These are phyloP conservation scores for Anguilla anguilla DNA, from an alignment of 2,797 vertebrate genomes.

Conservation along the genomic window DNA sequence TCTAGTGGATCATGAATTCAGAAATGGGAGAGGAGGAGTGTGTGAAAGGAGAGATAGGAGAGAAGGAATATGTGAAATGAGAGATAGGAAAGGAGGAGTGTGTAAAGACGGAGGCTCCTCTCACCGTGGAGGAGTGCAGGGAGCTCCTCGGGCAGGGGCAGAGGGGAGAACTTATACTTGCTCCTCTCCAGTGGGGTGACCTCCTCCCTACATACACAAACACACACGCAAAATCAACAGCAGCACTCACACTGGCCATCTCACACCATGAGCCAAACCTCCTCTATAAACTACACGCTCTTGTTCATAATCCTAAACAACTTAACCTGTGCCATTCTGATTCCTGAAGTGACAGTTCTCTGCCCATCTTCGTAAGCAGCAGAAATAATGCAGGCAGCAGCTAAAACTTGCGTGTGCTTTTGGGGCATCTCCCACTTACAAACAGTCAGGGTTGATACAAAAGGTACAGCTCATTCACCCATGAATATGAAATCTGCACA, in stretches of 20 bases:
- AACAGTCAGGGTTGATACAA: no score
- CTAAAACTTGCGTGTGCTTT: not conserved
- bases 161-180: slow-evolving; percentile 89
- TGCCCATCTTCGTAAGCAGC: not conserved
- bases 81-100: slow-evolving; percentile 4
- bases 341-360: not conserved
- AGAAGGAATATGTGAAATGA: slow-evolving; percentile 31
- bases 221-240: slow-evolving; percentile 43
- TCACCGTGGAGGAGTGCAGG: slow-evolving; percentile 84
- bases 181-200: slow-evolving; percentile 88
- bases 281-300: not conserved
- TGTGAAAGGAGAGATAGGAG: not conserved
- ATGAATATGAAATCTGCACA: not conserved
- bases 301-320: not conserved
- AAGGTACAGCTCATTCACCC: no score
- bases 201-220: slow-evolving; percentile 79
- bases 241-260: not conserved
- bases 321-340: not conserved
- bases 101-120: slow-evolving; percentile 20
- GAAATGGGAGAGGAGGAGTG: not conserved
- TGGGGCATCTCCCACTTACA: not conserved
- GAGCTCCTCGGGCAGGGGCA: slow-evolving; percentile 80
- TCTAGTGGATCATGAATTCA: not conserved
- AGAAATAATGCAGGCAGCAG: not conserved
- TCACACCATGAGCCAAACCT: not conserved